Evolutionary conservation across 2,888 invertebrate genomes (phyloP), one percentile per base, ranked within the genome.

Genomic region (Hypena proboscidalis): DNA sequence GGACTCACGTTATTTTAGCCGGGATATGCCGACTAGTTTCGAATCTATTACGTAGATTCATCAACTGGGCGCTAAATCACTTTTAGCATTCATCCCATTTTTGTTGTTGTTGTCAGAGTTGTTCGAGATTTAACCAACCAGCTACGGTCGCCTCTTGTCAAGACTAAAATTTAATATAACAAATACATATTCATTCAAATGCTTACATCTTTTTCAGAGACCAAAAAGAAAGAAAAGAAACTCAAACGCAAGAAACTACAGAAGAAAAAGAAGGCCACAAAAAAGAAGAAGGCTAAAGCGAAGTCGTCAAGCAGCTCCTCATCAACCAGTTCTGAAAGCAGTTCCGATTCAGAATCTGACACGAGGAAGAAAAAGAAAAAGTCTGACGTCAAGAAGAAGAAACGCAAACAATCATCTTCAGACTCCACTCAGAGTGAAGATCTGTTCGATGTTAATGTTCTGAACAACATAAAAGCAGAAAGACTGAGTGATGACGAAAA

Each of bases 381-480:
- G n/a, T 40, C 38, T 4, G 52, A 56, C 27, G 53, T 53, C 9
- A 76, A 57, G 26, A 75, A 70, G 32, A 85, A 77, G 34, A 81
- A 80, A 34, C 67, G 78, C 0, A 78, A 80, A 29, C 69, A 67
- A 6, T 78, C 80, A 0, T 53, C 74, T 1, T 78, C 80, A 0
- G 83, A 83, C 0, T 80, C 84, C 0, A 55, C 70, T 0, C 77
- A 80, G 23, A 80, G 75, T 36, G 84, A 84, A 17, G 85, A 87
- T 4, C 33, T 83, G 0, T 90, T 90, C 26, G 89, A 90, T 33
- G 86, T 80, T 0, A 86, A 90, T 29, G 79, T 90, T 5, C 53
- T 91, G 1, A 85, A 88, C 1, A 90, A 91, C 39, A 91, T 91
- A 1, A 91, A 91, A 57, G 85, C 83, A 0, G 91, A 91, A 59